Conservation (phyloP, 2,113 vertebrate species). For the Embiotoca jacksoni region DNA sequence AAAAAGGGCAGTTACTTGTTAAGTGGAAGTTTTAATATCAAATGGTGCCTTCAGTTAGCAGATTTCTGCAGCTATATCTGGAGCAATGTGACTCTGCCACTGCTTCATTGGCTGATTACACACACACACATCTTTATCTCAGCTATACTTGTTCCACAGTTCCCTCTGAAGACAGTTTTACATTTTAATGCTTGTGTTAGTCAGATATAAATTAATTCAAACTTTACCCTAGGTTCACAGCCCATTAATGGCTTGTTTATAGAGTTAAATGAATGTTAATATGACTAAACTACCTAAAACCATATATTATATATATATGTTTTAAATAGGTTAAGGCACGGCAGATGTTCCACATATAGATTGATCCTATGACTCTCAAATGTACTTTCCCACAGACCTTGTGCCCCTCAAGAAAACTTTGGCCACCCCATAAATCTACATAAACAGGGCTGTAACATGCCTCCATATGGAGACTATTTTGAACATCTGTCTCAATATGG, state of each 20-base stretch:
- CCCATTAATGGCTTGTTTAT: neutral
- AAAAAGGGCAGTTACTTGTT: conserved; percentile 46
- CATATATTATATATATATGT: neutral
- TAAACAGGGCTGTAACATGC: neutral
- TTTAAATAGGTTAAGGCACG: neutral
- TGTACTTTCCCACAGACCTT: neutral
- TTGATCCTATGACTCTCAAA: neutral
- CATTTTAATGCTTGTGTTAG: neutral
- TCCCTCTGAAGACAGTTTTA: neutral
- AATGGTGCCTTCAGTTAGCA: conserved; percentile 13
- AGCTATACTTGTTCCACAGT: neutral
- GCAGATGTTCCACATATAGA: neutral
- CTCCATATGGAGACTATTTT: neutral
- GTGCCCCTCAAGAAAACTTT: neutral
- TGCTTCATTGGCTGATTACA: conserved; percentile 1
- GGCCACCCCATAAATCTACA: neutral
- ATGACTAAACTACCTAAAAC: neutral
- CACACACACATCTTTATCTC: conserved; percentile 31
- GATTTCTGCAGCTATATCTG: conserved; percentile 52
- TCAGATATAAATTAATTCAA: neutral
- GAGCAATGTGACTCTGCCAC: conserved; percentile 41
- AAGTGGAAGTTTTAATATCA: conserved; percentile 53
- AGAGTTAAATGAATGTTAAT: neutral
- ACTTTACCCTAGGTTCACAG: neutral
- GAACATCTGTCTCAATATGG: neutral